Evolutionary conservation across 2,888 invertebrate species (phyloP), one percentile per base, ranked within the genome.

Genomic region (Hetaerina titia): DNA sequence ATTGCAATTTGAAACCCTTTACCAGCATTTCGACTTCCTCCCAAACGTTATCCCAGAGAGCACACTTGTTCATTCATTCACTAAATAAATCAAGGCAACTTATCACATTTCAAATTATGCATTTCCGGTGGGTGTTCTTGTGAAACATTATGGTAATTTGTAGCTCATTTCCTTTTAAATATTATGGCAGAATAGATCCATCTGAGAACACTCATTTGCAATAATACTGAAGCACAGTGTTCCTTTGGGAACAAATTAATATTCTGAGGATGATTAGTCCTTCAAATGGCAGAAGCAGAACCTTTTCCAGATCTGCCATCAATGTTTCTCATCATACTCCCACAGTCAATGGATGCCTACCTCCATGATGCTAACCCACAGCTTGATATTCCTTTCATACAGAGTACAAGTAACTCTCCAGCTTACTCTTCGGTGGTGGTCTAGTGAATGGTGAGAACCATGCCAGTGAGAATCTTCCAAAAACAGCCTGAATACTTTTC

Each of bases 401-500:
- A 95, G 98, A 98, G 97, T 99, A 99, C 96, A 99, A 97, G 97
- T 98, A 98, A 96, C 98, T 97, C 96, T 98, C 98, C 96, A 98
- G 97, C 97, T 98, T 98, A 92, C 98, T 98, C 96, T 98, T 98
- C 94, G 98, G 98, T 95, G 98, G 97, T 13, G 99, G 99, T 95
- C 98, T 98, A 95, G 98, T 97, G 96, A 99, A 99, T 0, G 99
- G 99, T 25, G 98, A 99, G 96, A 99, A 98, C 99, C 99, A 99
- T 7, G 98, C 98, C 95, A 99, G 96, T 0, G 99, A 99, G 97
- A 99, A 99, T 22, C 99, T 98, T 57, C 99, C 99, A 97, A 99
- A 99, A 7, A 99, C 99, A 0, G 99, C 98, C 96, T 99, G 99
- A 96, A 99, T 98, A 96, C 99, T 99, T 97, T 99, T 98, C 98